Evolutionary conservation across 2,888 invertebrate species (phyloP).

Genomic region (Coleophora flavipennella): DNA sequence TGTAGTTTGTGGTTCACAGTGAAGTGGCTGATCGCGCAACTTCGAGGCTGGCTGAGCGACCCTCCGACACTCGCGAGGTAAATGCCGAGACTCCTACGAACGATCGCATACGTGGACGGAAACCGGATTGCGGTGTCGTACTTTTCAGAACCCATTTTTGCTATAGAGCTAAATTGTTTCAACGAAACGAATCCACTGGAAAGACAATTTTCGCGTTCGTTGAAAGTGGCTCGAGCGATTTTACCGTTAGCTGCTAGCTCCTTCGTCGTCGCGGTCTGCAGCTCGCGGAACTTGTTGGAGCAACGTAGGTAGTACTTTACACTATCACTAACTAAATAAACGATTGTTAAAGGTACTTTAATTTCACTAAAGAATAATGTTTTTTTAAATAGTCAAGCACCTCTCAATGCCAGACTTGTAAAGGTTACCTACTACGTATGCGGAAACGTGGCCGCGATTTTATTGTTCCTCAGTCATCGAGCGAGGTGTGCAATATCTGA

Average conservation of each 20-base stretch:
- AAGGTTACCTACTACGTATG: constrained; percentile 57
- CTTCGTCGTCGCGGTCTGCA: constrained; percentile 42
- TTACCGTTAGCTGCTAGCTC: constrained; percentile 46
- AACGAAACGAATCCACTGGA: constrained; percentile 18
- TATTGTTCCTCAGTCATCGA: constrained; percentile 49
- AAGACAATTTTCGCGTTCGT: constrained; percentile 5
- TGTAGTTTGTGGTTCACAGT: constrained; percentile 30
- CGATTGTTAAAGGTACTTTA: too few species aligned
- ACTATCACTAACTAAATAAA: too few species aligned
- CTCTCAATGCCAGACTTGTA: constrained; percentile 60
- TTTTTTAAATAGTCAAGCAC: constrained; percentile 30
- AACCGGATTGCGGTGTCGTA: constrained; percentile 52
- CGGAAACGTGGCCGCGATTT: constrained; percentile 50
- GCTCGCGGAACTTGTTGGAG: constrained; percentile 28
- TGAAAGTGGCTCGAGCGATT: constrained; percentile 39
- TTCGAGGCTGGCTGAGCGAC: constrained; percentile 50
- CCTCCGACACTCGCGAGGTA: constrained; percentile 61
- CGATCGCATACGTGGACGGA: constrained; percentile 45
- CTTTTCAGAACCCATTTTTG: constrained; percentile 36
- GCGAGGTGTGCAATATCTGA: constrained; percentile 42
- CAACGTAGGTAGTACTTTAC: too few species aligned
- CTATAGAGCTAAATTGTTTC: constrained; percentile 29
- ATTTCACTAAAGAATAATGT: constrained; percentile 38
- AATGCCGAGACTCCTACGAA: constrained; percentile 51
- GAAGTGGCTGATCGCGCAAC: constrained; percentile 53